Base-by-base conservation (phyloP, 2,113 vertebrate genomes). In the Nansenia antarctica region DNA sequence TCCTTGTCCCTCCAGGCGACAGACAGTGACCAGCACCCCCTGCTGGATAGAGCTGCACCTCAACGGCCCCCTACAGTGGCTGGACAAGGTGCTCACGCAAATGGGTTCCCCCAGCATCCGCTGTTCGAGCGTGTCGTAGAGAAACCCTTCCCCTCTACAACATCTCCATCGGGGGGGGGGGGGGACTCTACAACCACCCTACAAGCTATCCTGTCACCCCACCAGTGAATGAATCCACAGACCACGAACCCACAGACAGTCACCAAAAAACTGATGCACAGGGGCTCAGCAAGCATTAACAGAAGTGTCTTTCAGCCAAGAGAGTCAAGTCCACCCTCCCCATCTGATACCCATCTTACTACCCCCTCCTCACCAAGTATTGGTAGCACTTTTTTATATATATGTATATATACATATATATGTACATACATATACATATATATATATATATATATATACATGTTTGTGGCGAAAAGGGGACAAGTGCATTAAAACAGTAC, bases 11-110 rank as follows among this genome's bases (percentile, higher is more conserved):
- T 58, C 73, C 29, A 98, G 98, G 91, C 92, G 98, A 61, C 98
- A 99, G 91, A 99, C 97, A 0, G 97, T 99, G 90, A 99, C 98
- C 83, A 99, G 98, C 89, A 99, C 98, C 82, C 98, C 98, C 83
- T 99, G 98, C 93, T 99, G 98, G 98, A 99, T 99, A 0, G 98
- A 99, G 82, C 95, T 99, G 78, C 98, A 99, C 82, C 94, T 99
- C 26, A 99, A 99, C 0, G 98, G 98, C 0, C 98, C 98, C 27
- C 62, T 99, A 87, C 98, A 99, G 87, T 99, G 97, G 98, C 92
- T 99, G 32, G 98, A 99, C 91, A 99, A 99, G 86, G 97, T 99
- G 72, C 95, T 99, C 2, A 99, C 97, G 0, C 98, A 99, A 34
- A 99, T 99, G 98, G 98, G 97, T 77, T 99, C 98, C 49, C 98